Evolutionary conservation across 2,797 vertebrate genomes (phyloP).

Genomic region (Pogoniulus pusillus): DNA sequence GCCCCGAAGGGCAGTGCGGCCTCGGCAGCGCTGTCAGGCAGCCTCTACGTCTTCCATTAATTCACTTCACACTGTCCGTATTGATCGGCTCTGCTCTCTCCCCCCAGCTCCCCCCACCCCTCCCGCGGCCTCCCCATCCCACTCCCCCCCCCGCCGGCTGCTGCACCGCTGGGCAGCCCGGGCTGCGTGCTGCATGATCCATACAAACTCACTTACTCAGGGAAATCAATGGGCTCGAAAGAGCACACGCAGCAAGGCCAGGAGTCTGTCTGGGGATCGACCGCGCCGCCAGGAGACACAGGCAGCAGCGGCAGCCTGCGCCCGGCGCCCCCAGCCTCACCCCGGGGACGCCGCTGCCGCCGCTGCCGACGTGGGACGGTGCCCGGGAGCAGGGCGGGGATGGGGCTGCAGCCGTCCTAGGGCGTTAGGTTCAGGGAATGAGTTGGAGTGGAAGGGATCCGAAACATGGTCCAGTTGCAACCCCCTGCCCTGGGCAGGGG

Average conservation of each 20-base stretch:
- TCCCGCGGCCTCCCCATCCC: neutral
- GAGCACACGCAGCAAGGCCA: conserved; percentile 64
- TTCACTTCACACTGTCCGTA: conserved; percentile 70
- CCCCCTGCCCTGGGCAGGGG: too few species aligned
- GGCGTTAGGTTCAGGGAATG: too few species aligned
- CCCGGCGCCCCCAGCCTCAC: neutral
- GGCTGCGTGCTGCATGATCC: conserved; percentile 68
- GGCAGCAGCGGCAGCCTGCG: conserved; percentile 37
- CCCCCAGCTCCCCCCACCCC: neutral
- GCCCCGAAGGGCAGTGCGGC: conserved; percentile 41
- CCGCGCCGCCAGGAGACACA: conserved; percentile 41
- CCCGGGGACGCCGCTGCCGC: neutral
- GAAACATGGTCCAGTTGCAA: too few species aligned
- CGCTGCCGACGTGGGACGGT: too few species aligned
- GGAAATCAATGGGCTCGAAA: conserved; percentile 72
- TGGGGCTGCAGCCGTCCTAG: neutral
- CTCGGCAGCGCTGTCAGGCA: conserved; percentile 47
- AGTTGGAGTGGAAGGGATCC: too few species aligned
- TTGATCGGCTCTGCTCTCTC: conserved; percentile 58
- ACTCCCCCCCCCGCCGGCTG: conserved; percentile 38
- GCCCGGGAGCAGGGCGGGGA: too few species aligned
- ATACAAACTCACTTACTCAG: conserved; percentile 76
- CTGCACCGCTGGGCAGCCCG: conserved; percentile 57
- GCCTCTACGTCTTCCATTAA: conserved; percentile 67
- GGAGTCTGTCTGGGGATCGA: conserved; percentile 70